Evolutionary conservation across 2,797 vertebrate species (phyloP).

Genomic region (Sebastes iracundus): DNA sequence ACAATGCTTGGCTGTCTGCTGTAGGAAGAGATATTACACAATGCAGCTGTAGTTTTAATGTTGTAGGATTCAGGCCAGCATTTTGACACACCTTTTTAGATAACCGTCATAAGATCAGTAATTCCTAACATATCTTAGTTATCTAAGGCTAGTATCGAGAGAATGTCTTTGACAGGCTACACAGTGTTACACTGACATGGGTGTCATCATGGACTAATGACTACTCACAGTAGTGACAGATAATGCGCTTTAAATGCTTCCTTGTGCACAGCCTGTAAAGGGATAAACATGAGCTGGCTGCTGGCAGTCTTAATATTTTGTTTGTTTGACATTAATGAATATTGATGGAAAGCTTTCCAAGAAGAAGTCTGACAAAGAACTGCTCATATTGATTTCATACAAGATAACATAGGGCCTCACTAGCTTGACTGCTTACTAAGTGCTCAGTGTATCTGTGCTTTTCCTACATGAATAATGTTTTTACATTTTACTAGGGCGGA

Average conservation of each 20-base stretch:
- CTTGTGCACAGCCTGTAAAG: neutral
- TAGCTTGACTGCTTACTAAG: neutral
- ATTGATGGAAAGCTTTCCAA: constrained; percentile 14
- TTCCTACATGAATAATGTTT: neutral
- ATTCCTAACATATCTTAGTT: constrained; percentile 7
- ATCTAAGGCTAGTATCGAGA: neutral
- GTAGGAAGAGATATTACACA: neutral
- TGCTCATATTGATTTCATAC: neutral
- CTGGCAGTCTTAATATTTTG: neutral
- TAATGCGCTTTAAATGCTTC: constrained; percentile 11
- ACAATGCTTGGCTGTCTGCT: neutral
- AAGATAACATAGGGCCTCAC: neutral
- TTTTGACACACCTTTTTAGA: neutral
- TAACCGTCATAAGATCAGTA: neutral
- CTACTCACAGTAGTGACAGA: constrained; percentile 3
- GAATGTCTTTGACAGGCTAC: neutral
- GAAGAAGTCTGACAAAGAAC: neutral
- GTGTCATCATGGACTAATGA: neutral
- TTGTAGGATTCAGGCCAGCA: neutral
- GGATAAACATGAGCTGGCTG: constrained; percentile 11
- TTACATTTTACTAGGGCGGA: neutral
- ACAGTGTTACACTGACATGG: neutral
- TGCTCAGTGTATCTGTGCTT: neutral
- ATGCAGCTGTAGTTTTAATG: neutral
- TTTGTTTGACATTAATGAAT: constrained; percentile 8